Base-by-base conservation (phyloP, 2,113 vertebrate genomes). In the Hypomesus transpacificus region DNA sequence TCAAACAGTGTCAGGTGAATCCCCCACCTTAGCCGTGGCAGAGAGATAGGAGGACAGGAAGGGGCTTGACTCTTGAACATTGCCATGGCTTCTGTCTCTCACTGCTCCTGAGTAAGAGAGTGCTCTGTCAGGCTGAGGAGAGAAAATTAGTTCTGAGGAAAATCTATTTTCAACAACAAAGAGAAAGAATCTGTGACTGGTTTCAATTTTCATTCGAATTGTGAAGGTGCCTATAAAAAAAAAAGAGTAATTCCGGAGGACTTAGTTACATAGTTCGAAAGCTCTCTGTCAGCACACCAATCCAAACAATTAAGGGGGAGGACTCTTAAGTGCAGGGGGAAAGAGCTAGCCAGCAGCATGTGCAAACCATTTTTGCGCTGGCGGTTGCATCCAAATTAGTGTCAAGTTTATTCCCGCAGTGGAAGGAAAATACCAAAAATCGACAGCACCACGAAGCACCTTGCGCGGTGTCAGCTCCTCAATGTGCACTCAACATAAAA, bases 1-100 rank as follows among this genome's bases (percentile, higher is more conserved):
- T 74, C 66, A 82, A 71, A 74, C 78, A 69, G 73, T 73, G 83
- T 83, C 82, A 85, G 68, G 76, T 59, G 80, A 82, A 89, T 80
- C 63, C 81, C 70, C 69, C 78, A 73, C 71, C 65, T 71, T 73
- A 73, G 65, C 67, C 58, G 1, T 4, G 22, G 61, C 75, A 73
- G 76, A 64, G 59, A 66, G 54, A 73, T 56, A 60, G 67, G 31
- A 66, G 51, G 60, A 56, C 58, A 13, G 50, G 64, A 75, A 71
- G 65, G 75, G 69, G 69, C 75, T 62, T 9, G 65, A 67, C 64
- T 58, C 80, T 74, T 54, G 76, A 72, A 73, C 76, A 60, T 65
- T 18, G 68, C 16, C 51, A 73, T 57, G 60, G 78, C 74, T 66
- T 77, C 52, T 66, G 68, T 34, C 75, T 70, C 80, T 82, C 77